Evolutionary conservation across 2,888 invertebrate species (phyloP).

Genomic region (Subacronicta megacephala): DNA sequence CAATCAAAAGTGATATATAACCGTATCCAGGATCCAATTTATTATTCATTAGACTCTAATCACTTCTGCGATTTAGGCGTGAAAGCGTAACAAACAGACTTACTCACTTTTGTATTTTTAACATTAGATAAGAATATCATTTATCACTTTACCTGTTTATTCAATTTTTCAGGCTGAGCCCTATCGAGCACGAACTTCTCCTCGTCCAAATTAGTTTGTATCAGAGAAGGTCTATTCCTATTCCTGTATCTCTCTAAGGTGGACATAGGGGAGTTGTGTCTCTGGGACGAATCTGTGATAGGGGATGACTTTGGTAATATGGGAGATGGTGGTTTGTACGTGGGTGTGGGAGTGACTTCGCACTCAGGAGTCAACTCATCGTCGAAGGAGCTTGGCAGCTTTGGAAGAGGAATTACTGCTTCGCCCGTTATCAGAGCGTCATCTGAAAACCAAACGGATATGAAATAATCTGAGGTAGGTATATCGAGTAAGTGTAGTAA

Average conservation of each 20-base stretch:
- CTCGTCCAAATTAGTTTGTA: conserved; percentile 85
- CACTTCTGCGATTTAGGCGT: no score
- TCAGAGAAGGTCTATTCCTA: conserved; percentile 78
- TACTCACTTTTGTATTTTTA: no score
- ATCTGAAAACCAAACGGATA: conserved; percentile 72
- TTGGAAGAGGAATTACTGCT: conserved; percentile 91
- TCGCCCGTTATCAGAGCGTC: conserved; percentile 91
- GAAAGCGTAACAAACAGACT: no score
- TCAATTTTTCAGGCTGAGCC: conserved; percentile 89
- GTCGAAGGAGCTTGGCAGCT: conserved; percentile 89
- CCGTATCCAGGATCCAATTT: no score
- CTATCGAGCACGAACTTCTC: conserved; percentile 93
- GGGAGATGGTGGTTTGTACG: conserved; percentile 78
- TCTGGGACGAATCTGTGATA: conserved; percentile 62
- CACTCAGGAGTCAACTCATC: conserved; percentile 78
- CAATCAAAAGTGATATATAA: no score
- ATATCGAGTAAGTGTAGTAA: no score
- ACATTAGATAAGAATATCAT: no score
- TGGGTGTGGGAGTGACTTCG: conserved; percentile 69
- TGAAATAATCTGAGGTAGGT: no score
- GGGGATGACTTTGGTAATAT: conserved; percentile 73
- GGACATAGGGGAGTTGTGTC: conserved; percentile 80
- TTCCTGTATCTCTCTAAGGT: conserved; percentile 85
- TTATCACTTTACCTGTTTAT: conserved; percentile 88
- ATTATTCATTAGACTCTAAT: no score